Evolutionary conservation across 2,888 invertebrate genomes (phyloP), one percentile per base, ranked within the genome.

Genomic region (Blastobasis adustella): DNA sequence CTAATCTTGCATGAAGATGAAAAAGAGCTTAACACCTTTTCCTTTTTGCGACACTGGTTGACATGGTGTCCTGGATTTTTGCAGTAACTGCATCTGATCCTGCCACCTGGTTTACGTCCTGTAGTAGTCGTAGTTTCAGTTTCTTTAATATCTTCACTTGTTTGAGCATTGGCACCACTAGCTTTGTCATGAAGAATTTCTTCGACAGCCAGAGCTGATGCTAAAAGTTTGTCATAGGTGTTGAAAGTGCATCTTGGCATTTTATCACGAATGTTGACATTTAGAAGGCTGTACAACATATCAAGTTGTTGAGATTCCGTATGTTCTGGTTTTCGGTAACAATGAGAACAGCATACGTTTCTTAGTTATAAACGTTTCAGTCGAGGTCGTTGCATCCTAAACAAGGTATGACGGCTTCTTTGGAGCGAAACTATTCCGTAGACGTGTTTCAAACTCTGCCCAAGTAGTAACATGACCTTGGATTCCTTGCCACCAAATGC

Each of bases 301-400:
- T 45, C 45, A 8, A 45, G 6, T 23, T 45, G 45, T 45, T 45
- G 45, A 10, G 10, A 7, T 10, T 45, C 45, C 4, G n/a, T 45
- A 23, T 45, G 45, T 45, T 45, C 10, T 10, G 45, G 45, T 10
- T 4, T n/a, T 42, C n/a, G 42, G 42, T 42, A 42, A n/a, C 7
- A n/a, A n/a, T 5, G 5, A n/a, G 42, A 42, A 42, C 5, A 42
- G 7, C 42, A 42, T 42, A 4, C 42, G 45, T 39, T 57, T 56
- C 9, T 43, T 48, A 1, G 44, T 9, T 6, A 56, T 45, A 37
- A 56, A 56, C 4, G 5, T 40, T 6, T 54, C 56, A 3, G 56
- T 56, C 5, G 5, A 2, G 10, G 36, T 45, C 23, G 56, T 56
- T 23, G 55, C 58, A 10, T 48, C 40, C 45, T 54, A 58, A 5